phyloP scores from a whole-genome alignment of 2,797 vertebrate species.

The Mormyrus hasselquistii region DNA sequence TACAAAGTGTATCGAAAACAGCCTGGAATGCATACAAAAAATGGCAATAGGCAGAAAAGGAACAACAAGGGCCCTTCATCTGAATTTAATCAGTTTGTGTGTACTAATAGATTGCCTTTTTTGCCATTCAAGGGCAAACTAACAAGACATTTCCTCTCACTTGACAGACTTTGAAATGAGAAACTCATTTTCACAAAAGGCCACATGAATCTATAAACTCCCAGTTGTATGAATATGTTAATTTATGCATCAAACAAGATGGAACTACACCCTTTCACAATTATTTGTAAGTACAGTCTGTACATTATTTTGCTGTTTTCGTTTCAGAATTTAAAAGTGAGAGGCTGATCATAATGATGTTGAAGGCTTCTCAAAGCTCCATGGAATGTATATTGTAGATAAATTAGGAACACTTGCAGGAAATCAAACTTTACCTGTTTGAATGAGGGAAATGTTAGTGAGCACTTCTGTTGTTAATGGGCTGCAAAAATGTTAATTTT shows the following conservation, averaged over 20 bases:
- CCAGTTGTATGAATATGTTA: background rate
- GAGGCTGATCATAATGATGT: background rate
- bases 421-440: background rate
- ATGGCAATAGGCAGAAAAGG: background rate
- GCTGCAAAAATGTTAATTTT: background rate
- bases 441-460: background rate
- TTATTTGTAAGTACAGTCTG: background rate
- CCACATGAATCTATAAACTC: conserved; percentile 1
- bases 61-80: background rate
- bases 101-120: conserved; percentile 24
- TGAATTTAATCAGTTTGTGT: conserved; percentile 14
- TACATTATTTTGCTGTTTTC: background rate
- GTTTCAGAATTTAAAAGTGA: background rate
- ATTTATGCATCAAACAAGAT: background rate
- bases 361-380: background rate
- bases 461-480: background rate
- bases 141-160: conserved; percentile 30
- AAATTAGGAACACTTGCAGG: background rate
- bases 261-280: background rate
- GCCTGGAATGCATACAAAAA: background rate
- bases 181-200: conserved; percentile 15
- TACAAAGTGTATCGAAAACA: background rate
- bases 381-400: background rate
- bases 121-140: conserved; percentile 31
- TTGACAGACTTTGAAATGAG: conserved; percentile 26